Evolutionary conservation across 2,797 vertebrate genomes (phyloP), one percentile per base, ranked within the genome.

Genomic region (Eutrigla gurnardus): DNA sequence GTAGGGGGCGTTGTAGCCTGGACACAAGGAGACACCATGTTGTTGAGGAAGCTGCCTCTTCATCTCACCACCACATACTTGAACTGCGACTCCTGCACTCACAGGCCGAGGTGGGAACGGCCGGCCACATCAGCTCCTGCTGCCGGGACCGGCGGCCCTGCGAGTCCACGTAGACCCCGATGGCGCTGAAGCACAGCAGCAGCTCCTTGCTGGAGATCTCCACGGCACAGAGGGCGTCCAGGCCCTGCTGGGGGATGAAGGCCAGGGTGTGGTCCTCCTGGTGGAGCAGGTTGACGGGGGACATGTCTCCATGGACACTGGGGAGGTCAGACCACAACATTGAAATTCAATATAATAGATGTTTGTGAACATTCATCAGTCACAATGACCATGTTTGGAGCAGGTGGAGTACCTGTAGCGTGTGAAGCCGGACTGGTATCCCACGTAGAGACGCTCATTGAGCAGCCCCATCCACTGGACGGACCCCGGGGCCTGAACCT

Each of bases 1-100:
- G 93, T 98, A 99, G 59, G 98, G 98, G 78, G 98, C 97, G 82
- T 96, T 99, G 94, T 99, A 99, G 94, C 98, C 98, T 99, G 85
- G 36, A 84, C 25, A 47, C 10, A 54, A 40, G 5, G 18, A 70
- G n/a, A 64, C 14, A 45, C 6, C 0, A 39, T 13, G 13, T 12
- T 4, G 2, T 4, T 50, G 15, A 17, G 18, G 6, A 13, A 53
- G 8, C 3, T 9, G n/a, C 39, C 18, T 39, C 42, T 11, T 52
- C 6, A 0, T 43, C 1, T 8, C 3, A 43, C 45, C 37, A 12
- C 13, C 8, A 17, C 8, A 6, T 7, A 2, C 46, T 45, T 5
- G 0, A 8, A 12, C 3, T 39, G 11, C 11, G 0, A 5, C 39
- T 7, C 62, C 25, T 32, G 6, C 50, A 95, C 97, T 98, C 94